Conservation (phyloP, 2,113 vertebrate genomes). For the Heterotis niloticus region DNA sequence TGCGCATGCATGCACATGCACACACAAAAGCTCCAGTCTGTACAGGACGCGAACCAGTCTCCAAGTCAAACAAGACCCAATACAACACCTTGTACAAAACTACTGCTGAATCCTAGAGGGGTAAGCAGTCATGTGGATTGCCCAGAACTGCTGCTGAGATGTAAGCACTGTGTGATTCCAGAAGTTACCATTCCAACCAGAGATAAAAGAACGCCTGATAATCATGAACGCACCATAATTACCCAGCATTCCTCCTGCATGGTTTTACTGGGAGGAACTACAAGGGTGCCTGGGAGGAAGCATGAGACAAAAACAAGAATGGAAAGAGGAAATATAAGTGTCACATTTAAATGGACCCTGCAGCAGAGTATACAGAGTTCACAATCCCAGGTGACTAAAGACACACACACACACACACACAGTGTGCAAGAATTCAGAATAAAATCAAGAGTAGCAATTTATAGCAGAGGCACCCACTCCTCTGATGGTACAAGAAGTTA, state of each 20-base stretch:
- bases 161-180: background rate
- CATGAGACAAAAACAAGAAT: background rate
- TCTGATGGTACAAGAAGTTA: no score
- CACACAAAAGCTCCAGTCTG: background rate
- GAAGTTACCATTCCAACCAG: background rate
- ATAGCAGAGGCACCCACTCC: no score
- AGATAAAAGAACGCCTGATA: background rate
- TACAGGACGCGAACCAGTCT: slow-evolving; percentile 13
- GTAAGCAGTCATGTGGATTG: background rate
- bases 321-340: background rate
- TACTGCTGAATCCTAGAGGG: background rate
- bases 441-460: background rate
- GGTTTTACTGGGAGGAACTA: slow-evolving; percentile 3
- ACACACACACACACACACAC: background rate
- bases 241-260: background rate
- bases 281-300: background rate
- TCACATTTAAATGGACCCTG: background rate
- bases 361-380: background rate
- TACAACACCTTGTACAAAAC: background rate
- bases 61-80: background rate
- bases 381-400: background rate
- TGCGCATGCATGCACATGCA: background rate
- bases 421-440: background rate
- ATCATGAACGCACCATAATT: background rate
- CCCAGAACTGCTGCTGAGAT: background rate